Conservation (phyloP, 2,113 vertebrate genomes). For the Chloebia gouldiae region DNA sequence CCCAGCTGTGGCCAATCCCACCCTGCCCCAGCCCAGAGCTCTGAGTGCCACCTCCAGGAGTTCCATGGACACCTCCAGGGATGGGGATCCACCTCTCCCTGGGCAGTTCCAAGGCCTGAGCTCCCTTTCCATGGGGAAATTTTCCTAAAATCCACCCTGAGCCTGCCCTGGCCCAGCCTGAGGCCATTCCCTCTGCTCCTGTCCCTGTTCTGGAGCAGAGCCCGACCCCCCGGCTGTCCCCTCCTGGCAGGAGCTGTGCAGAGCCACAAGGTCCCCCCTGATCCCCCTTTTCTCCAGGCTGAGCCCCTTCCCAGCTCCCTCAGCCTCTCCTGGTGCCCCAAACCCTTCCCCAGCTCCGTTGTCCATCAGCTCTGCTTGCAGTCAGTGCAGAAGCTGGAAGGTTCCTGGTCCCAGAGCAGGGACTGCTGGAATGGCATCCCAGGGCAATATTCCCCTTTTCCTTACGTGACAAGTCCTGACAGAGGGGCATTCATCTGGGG, state of each 20-base stretch:
- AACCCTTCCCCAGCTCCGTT: rapidly evolving
- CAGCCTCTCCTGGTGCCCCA: neutral
- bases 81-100: neutral
- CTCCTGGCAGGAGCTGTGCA: neutral
- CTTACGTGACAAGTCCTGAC: neutral
- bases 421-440: neutral
- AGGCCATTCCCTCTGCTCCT: neutral
- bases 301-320: neutral
- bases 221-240: too few species aligned
- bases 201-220: neutral
- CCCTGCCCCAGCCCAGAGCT: neutral
- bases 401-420: neutral
- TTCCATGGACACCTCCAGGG: neutral
- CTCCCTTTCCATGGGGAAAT: neutral
- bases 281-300: neutral
- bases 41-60: rapidly evolving
- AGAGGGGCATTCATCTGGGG: rapidly evolving
- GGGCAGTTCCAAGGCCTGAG: rapidly evolving
- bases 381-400: neutral
- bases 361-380: neutral
- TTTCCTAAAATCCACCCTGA: too few species aligned
- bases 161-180: neutral
- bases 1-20: rapidly evolving
- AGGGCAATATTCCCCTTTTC: neutral
- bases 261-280: neutral